Percentiles rank a stretch among this genome's conserved stretches.
These are phyloP conservation scores for Stomatorhinus walkeri DNA, from an alignment of 2,797 vertebrate genomes.

Conservation along the genomic window DNA sequence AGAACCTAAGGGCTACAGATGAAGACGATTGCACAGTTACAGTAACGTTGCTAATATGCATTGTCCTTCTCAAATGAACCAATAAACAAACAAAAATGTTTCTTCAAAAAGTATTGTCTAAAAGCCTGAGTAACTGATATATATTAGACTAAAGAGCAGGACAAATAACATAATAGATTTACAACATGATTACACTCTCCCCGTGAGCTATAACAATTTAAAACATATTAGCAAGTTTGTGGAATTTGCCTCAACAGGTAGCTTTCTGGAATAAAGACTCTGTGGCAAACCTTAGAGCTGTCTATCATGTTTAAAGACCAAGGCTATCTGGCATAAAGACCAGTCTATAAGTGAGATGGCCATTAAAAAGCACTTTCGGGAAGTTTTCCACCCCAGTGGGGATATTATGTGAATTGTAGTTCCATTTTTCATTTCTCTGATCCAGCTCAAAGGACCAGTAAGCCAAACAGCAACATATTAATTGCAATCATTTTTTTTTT, in stretches of 20 bases:
- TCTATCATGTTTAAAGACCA: neutral
- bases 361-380: neutral
- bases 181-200: neutral
- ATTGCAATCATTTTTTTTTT: neutral
- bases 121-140: neutral
- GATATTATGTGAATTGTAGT: constrained; percentile 6
- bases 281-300: neutral
- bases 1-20: neutral
- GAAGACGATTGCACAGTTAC: neutral
- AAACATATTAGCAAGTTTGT: neutral
- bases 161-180: neutral
- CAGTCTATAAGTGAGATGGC: neutral
- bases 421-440: constrained; percentile 19
- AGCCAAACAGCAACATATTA: neutral
- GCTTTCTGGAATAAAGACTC: neutral
- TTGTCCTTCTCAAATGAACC: neutral
- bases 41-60: neutral
- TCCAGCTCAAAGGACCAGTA: neutral
- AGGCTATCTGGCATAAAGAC: neutral
- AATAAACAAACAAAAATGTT: neutral
- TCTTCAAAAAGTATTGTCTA: neutral
- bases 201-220: neutral
- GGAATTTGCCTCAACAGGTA: neutral
- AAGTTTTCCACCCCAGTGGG: neutral
- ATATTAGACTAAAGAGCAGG: neutral